These are phyloP conservation scores for Bombus difficillimus DNA, from an alignment of 1,140 invertebrate genomes.

Conservation along the genomic window DNA sequence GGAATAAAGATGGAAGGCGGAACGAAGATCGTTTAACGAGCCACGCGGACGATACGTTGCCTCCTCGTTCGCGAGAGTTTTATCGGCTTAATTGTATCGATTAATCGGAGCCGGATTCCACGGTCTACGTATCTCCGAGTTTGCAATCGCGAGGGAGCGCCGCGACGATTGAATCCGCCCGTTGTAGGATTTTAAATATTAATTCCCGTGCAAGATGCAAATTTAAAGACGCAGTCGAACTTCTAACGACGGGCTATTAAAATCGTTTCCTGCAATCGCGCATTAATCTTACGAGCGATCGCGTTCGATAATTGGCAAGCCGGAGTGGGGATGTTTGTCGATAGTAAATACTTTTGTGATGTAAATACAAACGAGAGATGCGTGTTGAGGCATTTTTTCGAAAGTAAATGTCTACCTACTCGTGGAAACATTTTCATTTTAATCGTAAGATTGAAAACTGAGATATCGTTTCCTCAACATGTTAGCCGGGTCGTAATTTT, in stretches of 20 bases:
- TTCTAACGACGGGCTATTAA: conserved; percentile 38
- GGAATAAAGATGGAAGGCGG: background rate
- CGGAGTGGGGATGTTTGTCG: background rate
- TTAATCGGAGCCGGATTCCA: conserved; percentile 40
- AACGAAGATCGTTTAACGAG: conserved; percentile 5
- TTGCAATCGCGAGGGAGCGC: background rate
- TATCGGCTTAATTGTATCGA: conserved; percentile 43
- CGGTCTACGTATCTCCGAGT: background rate
- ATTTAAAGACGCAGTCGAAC: conserved; percentile 18
- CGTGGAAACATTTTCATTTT: background rate
- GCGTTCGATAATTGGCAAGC: conserved; percentile 9
- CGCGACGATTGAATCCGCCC: background rate
- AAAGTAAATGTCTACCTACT: background rate
- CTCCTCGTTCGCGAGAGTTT: background rate
- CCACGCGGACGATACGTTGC: background rate
- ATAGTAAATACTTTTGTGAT: background rate
- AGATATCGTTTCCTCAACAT: background rate
- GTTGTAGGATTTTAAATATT: conserved; percentile 2
- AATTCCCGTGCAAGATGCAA: conserved; percentile 34
- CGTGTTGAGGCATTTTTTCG: background rate
- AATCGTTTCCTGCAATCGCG: background rate
- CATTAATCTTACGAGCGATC: conserved; percentile 3
- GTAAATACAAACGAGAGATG: background rate
- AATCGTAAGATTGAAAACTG: no score
- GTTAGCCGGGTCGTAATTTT: no score